Conservation (phyloP, 2,113 vertebrate genomes). For the Gavialis gangeticus region DNA sequence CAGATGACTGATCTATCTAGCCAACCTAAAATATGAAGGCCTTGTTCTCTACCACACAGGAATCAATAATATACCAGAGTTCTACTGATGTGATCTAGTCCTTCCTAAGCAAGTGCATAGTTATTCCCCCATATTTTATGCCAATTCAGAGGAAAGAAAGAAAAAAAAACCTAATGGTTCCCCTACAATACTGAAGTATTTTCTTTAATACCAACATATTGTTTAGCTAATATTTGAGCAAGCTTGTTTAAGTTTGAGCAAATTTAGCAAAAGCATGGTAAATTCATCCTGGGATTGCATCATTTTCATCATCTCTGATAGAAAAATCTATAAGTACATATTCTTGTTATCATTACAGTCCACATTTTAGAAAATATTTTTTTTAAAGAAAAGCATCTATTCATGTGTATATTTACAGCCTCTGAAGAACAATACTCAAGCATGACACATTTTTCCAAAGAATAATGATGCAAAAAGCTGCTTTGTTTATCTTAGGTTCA, state of each 20-base stretch:
- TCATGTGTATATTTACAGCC: constrained; percentile 10
- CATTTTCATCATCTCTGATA: background rate
- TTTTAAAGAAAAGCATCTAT: background rate
- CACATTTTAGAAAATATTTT: constrained; percentile 47
- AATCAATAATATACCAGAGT: background rate
- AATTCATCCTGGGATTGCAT: background rate
- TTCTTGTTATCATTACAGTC: constrained; percentile 27
- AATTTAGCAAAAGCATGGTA: background rate
- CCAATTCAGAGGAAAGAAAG: background rate
- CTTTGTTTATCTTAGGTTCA: constrained; percentile 11
- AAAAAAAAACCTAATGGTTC: background rate
- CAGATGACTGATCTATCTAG: background rate
- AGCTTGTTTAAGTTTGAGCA: background rate
- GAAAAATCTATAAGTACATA: background rate
- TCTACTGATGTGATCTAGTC: background rate
- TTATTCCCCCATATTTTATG: background rate
- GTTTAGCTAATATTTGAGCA: constrained; percentile 4
- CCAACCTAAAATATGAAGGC: background rate
- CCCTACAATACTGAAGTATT: background rate
- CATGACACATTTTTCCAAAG: background rate
- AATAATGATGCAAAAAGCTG: constrained; percentile 56
- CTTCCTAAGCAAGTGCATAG: background rate
- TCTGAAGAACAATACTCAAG: constrained; percentile 29
- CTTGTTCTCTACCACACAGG: background rate
- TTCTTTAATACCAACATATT: background rate